Percentiles rank a stretch among this genome's conserved stretches.
These are phyloP conservation scores for Drosophila fungiperda DNA, from an alignment of 2,888 invertebrate genomes.

Conservation along the genomic window DNA sequence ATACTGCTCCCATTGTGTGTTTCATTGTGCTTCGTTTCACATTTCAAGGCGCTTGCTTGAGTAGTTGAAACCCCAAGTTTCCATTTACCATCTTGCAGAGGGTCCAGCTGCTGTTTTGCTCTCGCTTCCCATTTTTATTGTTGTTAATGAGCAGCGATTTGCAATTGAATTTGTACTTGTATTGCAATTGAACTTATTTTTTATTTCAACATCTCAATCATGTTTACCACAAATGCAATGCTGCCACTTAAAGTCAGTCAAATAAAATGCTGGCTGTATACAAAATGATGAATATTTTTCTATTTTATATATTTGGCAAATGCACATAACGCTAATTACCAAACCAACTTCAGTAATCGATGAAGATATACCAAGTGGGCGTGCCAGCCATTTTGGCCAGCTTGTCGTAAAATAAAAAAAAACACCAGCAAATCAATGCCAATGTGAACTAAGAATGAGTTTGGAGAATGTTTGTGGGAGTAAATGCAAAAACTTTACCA, in stretches of 20 bases:
- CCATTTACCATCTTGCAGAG: not conserved
- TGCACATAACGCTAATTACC: slow-evolving; percentile 68
- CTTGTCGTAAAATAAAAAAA: not conserved
- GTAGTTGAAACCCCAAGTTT: not conserved
- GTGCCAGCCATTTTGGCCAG: slow-evolving; percentile 5
- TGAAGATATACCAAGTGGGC: slow-evolving; percentile 45
- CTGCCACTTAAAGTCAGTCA: slow-evolving; percentile 38
- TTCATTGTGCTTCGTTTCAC: slow-evolving; percentile 53
- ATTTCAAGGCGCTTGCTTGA: slow-evolving; percentile 18
- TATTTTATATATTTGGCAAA: slow-evolving; percentile 75
- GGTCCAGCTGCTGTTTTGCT: not conserved
- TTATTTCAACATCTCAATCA: slow-evolving; percentile 19
- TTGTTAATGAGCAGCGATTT: slow-evolving; percentile 40
- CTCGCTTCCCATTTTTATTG: slow-evolving; percentile 1
- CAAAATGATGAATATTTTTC: slow-evolving; percentile 69
- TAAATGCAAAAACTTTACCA: slow-evolving; percentile 43
- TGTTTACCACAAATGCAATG: slow-evolving; percentile 39
- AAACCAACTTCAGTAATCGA: slow-evolving; percentile 57
- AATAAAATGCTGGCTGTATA: not conserved
- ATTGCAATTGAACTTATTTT: slow-evolving; percentile 27
- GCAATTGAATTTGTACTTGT: slow-evolving; percentile 15
- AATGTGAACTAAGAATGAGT: not conserved
- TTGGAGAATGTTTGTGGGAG: not conserved
- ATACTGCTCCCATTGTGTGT: not conserved
- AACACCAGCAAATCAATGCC: slow-evolving; percentile 22